Conservation (phyloP, 1,140 invertebrate species). For the Frieseomelitta varia region DNA sequence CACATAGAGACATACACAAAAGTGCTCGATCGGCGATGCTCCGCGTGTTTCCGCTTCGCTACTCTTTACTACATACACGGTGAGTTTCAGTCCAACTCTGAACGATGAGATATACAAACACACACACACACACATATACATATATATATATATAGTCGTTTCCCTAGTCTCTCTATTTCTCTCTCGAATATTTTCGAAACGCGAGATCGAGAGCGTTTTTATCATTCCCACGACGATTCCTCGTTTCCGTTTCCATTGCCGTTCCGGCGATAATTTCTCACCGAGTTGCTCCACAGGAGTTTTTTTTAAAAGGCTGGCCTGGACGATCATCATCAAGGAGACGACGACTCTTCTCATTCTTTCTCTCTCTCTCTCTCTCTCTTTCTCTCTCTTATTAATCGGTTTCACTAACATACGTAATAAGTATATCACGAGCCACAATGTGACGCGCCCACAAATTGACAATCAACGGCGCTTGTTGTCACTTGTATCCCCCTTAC, state of each 20-base stretch:
- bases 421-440: not conserved
- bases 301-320: not conserved
- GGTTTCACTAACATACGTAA: not conserved
- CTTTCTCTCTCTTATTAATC: not conserved
- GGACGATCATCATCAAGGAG: not conserved
- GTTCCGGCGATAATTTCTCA: slow-evolving; percentile 20
- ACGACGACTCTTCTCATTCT: slow-evolving; percentile 7
- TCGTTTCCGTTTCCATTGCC: slow-evolving; percentile 8
- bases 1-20: slow-evolving; percentile 43
- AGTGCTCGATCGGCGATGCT: slow-evolving; percentile 59
- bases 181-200: slow-evolving; percentile 27
- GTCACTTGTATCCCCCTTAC: not conserved
- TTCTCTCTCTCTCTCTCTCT: not conserved
- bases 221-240: slow-evolving; percentile 35
- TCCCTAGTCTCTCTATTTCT: not conserved
- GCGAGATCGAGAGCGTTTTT: slow-evolving; percentile 3
- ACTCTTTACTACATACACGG: slow-evolving; percentile 9
- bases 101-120: not conserved
- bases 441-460: slow-evolving; percentile 33
- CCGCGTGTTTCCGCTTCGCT: slow-evolving; percentile 46
- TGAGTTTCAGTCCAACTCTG: not conserved
- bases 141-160: slow-evolving; percentile 3
- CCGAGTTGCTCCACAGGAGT: slow-evolving; percentile 17
- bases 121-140: too few species aligned
- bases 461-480: slow-evolving; percentile 29